A percentile compares a stretch with the other conserved stretches of the same genome.
Conservation (phyloP, 64 coral and sea anemone species). For the Montipora sp. region DNA sequence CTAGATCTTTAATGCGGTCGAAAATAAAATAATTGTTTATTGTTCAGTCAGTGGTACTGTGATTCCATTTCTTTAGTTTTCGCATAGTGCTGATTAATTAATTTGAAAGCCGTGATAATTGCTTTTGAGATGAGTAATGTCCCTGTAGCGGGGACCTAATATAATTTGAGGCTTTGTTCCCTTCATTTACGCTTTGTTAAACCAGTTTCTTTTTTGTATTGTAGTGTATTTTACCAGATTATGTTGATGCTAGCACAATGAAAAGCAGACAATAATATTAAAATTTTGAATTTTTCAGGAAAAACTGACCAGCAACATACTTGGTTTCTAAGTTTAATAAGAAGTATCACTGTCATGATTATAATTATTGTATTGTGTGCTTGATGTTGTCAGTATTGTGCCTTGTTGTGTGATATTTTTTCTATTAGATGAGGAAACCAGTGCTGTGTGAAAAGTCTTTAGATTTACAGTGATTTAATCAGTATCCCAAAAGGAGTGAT, state of each 20-base stretch:
- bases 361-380: neutral
- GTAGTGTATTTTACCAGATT: too few relatives aligned
- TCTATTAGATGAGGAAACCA: neutral
- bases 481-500: too few relatives aligned
- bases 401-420: neutral
- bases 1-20: neutral
- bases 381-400: neutral
- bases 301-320: too few relatives aligned
- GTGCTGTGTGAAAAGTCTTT: too few relatives aligned
- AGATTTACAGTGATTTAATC: too few relatives aligned
- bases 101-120: neutral
- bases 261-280: too few relatives aligned
- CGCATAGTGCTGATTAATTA: neutral
- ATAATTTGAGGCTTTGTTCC: neutral
- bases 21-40: neutral
- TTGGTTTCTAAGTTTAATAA: too few relatives aligned
- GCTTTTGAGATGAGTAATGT: neutral
- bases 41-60: neutral
- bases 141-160: neutral
- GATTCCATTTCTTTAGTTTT: neutral
- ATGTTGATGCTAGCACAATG: too few relatives aligned
- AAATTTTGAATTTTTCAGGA: too few relatives aligned
- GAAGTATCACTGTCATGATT: too few relatives aligned
- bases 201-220: neutral
- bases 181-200: neutral